Evolutionary conservation across 1,140 invertebrate genomes (phyloP), one percentile per base, ranked within the genome.

Genomic region (Tetramorium alpestre): DNA sequence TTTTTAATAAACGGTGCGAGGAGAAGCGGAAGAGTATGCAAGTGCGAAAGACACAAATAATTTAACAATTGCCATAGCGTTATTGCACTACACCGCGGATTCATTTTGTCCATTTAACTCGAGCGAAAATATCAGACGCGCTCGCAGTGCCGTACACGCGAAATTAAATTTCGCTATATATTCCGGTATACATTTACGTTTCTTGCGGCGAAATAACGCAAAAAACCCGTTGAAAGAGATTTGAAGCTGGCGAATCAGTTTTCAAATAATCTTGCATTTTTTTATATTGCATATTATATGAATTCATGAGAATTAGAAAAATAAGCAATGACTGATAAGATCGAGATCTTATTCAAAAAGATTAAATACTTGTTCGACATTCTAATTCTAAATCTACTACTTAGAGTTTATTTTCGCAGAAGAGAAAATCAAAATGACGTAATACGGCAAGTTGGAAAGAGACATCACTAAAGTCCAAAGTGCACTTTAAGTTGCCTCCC

Each of bases 391-490:
- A 41, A 25, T 69, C n/a, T 22, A 13, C 8, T 65, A 25, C 41
- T 41, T 22, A 22, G n/a, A 10, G 16, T 62, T 10, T 62, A 47
- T 16, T 33, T 62, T 47, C 16, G 16, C 54, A 3, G 16, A 25
- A 38, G 16, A 62, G 56, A 58, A 58, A 25, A 76, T 76, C 72
- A 38, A 25, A 60, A 22, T 44, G 60, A 22, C 5, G 58, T 13
- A 65, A 65, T 5, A 28, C 18, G 60, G 16, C 44, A 41, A 33
- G 65, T 51, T 51, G 60, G 44, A 80, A 80, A 54, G 60, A 80
- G 76, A 41, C 76, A 80, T 77, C 58, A 41, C 13, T 60, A 33
- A n/a, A 44, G 78, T 87, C 60, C 60, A 87, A 82, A 84, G 86
- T 69, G 47, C 69, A 33, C 72, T 87, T 49, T 38, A 73, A 80